Base-by-base conservation (phyloP, 2,113 vertebrate genomes). In the Callionymus lyra region DNA sequence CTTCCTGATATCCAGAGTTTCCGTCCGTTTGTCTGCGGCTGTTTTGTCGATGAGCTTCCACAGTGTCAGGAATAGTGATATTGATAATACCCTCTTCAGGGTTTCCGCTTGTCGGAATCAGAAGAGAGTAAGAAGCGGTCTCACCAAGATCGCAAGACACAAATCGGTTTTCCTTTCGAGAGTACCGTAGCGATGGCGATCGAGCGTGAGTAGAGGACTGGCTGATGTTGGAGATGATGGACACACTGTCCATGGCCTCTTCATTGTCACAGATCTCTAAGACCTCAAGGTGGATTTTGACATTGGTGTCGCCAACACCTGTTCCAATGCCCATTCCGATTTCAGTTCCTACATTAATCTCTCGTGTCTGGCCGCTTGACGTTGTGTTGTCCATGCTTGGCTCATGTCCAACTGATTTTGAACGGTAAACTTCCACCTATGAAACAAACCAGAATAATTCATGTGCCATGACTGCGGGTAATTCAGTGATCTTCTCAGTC, bases 61-160 rank as follows among this genome's bases (percentile, higher is more conserved):
- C 93, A 0, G 95, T 99, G 83, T 98, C 95, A 0, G 95, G 95
- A 51, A 99, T 99, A n/a, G 88, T 91, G 71, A 99, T 97, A 73
- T 91, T 97, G 55, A 98, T 84, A 77, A 65, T 68, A 48, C 91
- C 87, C 0, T 83, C 74, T 31, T 89, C 85, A 0, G 91, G 87
- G 50, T 87, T 87, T 65, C 84, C 85, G 0, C 87, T 75, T 1
- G 86, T 86, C 4, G 95, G 95, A 50, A 99, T 89, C 68, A 95
- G 86, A 69, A 99, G 83, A 0, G 95, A 98, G 69, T 93, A 99
- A 6, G 94, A 97, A 0, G 94, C 95, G 0, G 86, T 91, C 70
- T 99, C 95, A 0, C 88, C 93, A 63, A 98, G 70, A 56, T 99
- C 95, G 6, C 93, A 98, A 0, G 91, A 96, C 47, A 99, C 89